Base-by-base conservation (phyloP, 2,888 invertebrate species). In the Steromphala cineraria region DNA sequence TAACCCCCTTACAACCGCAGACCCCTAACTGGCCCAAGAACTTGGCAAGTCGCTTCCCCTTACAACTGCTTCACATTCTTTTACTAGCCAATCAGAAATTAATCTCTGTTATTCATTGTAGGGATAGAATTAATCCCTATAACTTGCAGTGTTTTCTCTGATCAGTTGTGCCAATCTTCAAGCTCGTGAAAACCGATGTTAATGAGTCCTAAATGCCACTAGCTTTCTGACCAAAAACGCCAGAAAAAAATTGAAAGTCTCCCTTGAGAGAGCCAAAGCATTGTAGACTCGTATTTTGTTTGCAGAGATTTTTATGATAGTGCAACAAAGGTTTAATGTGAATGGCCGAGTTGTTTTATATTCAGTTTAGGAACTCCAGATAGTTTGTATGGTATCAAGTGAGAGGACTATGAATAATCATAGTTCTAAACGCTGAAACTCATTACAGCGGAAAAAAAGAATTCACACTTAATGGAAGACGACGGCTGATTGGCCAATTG, bases 101-200 rank as follows among this genome's bases (percentile, higher is more conserved):
- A 24, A 52, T 52, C 52, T 75, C 46, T 75, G 21, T 75, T 75
- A 75, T 75, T 75, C 75, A 75, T 75, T 75, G 46, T 52, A 75
- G 75, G 75, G 75, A 52, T 75, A 52, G 52, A 75, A 75, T 75
- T 75, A 75, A 75, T 75, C 75, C 52, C 52, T 7, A 24, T 75
- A 75, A 75, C 52, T 19, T 46, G 52, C 21, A 24, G 21, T 52
- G 52, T 53, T 75, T 75, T 75, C 52, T 75, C 17, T 53, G 46
- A 62, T 62, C 62, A 62, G 28, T 62, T 28, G 10, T 28, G 62
- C 62, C 62, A 62, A 62, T 62, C 62, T 62, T 62, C 62, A 62
- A 62, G 62, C 62, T 28, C 24, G 17, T 24, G 62, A 62, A 0
- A 28, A 62, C 24, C n/a, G 62, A 62, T 62, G 62, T 62, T 62